phyloP scores from a whole-genome alignment of 2,797 vertebrate genomes.

The Vultur gryphus region DNA sequence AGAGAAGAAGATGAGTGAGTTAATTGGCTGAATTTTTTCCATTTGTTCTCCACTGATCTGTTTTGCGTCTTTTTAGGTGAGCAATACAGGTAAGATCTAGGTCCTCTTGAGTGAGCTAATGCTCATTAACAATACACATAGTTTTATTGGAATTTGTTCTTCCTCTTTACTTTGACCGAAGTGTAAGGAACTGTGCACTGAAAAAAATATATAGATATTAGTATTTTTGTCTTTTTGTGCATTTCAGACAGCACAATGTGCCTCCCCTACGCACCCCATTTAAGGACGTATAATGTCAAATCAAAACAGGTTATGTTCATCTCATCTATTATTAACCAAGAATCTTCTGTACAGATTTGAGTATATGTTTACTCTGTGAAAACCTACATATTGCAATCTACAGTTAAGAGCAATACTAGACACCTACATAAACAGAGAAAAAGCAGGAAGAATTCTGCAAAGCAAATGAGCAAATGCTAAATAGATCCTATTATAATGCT shows the following conservation, averaged over 20 bases:
- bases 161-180: neutral
- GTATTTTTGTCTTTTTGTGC: neutral
- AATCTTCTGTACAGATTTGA: neutral
- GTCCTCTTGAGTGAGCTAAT: neutral
- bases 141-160: neutral
- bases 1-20: neutral
- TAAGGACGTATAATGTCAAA: neutral
- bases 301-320: neutral
- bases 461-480: neutral
- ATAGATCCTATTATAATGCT: neutral
- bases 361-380: constrained; percentile 12
- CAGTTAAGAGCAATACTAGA: neutral
- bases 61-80: neutral
- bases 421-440: neutral
- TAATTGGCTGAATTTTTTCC: neutral
- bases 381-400: neutral
- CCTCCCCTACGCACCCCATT: neutral
- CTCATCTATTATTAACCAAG: constrained; percentile 20
- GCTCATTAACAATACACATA: neutral
- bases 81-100: neutral
- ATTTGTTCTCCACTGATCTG: neutral
- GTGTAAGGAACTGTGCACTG: neutral
- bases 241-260: neutral
- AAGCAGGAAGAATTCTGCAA: neutral
- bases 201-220: neutral